Evolutionary conservation across 2,888 invertebrate species (phyloP), one percentile per base, ranked within the genome.

Genomic region (Hesperia comma): DNA sequence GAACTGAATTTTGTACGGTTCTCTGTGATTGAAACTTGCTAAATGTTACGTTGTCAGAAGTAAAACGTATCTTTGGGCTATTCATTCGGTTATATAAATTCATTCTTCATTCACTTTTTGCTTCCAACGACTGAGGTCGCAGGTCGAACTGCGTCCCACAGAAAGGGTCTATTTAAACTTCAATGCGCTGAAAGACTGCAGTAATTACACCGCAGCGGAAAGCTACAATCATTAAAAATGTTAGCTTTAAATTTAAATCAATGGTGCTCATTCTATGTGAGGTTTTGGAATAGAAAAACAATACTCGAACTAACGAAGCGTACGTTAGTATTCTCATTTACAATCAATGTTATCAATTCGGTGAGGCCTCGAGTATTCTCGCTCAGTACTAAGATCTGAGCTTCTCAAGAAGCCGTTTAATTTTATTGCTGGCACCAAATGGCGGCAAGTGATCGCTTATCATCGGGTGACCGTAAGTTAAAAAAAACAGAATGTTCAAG

Each of bases 201-300:
- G 46, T 64, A 64, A 64, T 64, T 64, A 58, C 63, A 57, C 58
- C 43, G 58, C 40, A 41, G 57, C 56, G 58, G 57, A 57, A 58
- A 57, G 41, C 57, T 57, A 58, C 64, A 58, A 58, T 58, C 51
- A 58, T 58, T 64, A 51, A 64, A 63, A 64, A 58, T 53, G 64
- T 64, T 58, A 58, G 58, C 40, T 58, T 64, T 58, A 64, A 64
- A 58, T 64, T 64, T 64, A 58, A 64, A 64, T 53, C 64, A 58
- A 64, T 64, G 51, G 63, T 15, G 58, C 33, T 63, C 40, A 63
- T 63, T 62, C 56, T 46, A 37, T 37, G 37, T 37, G 8, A 0
- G 46, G 14, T 46, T 46, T 46, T 46, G 43, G 17, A 46, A 46
- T 46, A 46, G 6, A 15, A 6, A 15, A 17, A 15, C 17, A 46